A percentile compares a stretch with the other conserved stretches of the same genome.
Conservation (phyloP, 2,113 vertebrate species). For the Bungarus multicinctus region DNA sequence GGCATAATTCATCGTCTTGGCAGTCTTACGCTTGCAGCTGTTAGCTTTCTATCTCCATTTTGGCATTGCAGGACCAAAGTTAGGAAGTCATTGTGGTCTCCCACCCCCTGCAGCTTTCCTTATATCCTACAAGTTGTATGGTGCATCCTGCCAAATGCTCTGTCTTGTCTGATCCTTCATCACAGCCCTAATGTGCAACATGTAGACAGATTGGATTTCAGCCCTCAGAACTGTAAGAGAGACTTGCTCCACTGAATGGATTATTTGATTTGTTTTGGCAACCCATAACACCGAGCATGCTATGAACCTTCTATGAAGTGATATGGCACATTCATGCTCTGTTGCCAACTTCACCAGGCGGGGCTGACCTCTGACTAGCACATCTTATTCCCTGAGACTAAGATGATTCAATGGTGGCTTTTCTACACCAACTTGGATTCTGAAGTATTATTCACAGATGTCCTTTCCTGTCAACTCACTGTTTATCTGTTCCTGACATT, state of each 20-base stretch:
- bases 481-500: neutral
- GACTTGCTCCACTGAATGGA: neutral
- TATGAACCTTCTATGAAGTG: neutral
- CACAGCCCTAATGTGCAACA: conserved; percentile 42
- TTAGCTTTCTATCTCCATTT: conserved; percentile 16
- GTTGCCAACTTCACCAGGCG: neutral
- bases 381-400: neutral
- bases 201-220: neutral
- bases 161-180: conserved; percentile 19
- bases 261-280: neutral
- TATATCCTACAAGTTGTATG: conserved; percentile 14
- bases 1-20: conserved; percentile 32
- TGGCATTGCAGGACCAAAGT: conserved; percentile 28
- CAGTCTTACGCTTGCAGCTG: conserved; percentile 34
- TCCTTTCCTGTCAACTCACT: neutral
- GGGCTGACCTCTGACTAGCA: neutral
- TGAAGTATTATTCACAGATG: neutral
- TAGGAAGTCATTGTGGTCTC: conserved; percentile 3
- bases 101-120: neutral
- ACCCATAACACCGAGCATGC: neutral
- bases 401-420: neutral
- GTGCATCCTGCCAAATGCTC: conserved; percentile 39
- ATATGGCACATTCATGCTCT: neutral
- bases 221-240: neutral
- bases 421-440: neutral